phyloP scores from a whole-genome alignment of 2,113 vertebrate genomes.

The Lynx canadensis region DNA sequence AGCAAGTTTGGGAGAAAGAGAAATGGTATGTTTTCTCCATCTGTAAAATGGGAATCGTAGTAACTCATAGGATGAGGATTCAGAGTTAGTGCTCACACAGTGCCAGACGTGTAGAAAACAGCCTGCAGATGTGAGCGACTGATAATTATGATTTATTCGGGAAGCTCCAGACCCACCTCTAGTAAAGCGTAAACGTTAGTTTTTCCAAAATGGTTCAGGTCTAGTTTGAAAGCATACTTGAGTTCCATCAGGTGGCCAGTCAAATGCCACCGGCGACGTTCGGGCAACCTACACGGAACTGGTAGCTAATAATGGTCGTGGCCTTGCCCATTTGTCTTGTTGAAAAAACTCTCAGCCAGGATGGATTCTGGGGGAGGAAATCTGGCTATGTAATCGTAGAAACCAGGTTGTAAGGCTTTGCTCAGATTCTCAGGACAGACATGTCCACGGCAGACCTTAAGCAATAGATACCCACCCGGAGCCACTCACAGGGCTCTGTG shows the following conservation, averaged over 20 bases:
- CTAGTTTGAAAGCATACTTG: not conserved
- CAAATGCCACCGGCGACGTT: not conserved
- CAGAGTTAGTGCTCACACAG: fast-evolving
- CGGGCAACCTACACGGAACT: not conserved
- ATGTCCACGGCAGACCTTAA: too few relatives aligned
- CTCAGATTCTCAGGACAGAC: not conserved
- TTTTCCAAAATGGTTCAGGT: not conserved
- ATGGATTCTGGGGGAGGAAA: not conserved
- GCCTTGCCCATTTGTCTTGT: too few relatives aligned
- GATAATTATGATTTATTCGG: not conserved
- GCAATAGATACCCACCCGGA: fast-evolving
- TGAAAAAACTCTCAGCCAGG: not conserved
- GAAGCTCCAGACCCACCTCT: not conserved
- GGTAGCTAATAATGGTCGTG: not conserved
- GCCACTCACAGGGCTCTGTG: fast-evolving
- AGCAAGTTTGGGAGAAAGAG: not conserved
- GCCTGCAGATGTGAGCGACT: too few relatives aligned
- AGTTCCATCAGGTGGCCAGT: not conserved
- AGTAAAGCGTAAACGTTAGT: not conserved
- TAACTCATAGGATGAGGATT: not conserved
- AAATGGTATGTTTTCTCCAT: not conserved
- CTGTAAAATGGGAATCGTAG: not conserved
- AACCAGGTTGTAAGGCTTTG: not conserved
- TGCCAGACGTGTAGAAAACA: fast-evolving
- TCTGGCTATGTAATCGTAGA: not conserved